Base-by-base conservation (phyloP, 2,113 vertebrate species). In the Anser brachyrhynchus region DNA sequence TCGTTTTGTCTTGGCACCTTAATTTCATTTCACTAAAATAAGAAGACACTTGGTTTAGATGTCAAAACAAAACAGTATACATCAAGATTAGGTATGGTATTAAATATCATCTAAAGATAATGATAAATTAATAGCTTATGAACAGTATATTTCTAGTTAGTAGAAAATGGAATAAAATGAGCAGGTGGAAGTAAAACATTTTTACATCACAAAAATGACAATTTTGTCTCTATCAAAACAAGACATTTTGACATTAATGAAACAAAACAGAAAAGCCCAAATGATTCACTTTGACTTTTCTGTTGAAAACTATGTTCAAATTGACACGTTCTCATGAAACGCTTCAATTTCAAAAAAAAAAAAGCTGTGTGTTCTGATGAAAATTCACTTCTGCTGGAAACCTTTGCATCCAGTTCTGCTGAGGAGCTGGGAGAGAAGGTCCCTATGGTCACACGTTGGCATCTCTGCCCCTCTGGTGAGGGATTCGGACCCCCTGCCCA, bases 41-140 rank as follows among this genome's bases (percentile, higher is more conserved):
- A 92, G 90, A 90, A 92, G 35, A 74, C 28, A 71, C 44, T 89
- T 89, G 70, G 69, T 70, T 95, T 84, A 82, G 52, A 75, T 91
- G 62, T 87, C 77, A 91, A 92, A 96, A 87, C 49, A 91, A 2
- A 12, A 79, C 10, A 73, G 46, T 20, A 87, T 17, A 55, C 62
- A 73, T 55, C 2, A 92, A 90, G 66, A 55, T 35, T 7, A 75
- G 15, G 74, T 43, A 72, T 1, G 7, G 17, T 71, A 81, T 75
- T 89, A 89, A 75, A 84, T 46, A 82, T 28, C 2, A 59, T 37
- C 23, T 79, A 78, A 95, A 72, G 13, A 65, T 41, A 66, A 83
- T 1, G 17, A 72, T 65, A 91, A 94, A 78, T 59, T 67, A 90
- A 58, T 85, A 76, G 84, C 58, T 84, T 87, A 69, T 28, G 49